Base-by-base conservation (phyloP, 2,797 vertebrate genomes). In the Gymnoscopelus microlampas region DNA sequence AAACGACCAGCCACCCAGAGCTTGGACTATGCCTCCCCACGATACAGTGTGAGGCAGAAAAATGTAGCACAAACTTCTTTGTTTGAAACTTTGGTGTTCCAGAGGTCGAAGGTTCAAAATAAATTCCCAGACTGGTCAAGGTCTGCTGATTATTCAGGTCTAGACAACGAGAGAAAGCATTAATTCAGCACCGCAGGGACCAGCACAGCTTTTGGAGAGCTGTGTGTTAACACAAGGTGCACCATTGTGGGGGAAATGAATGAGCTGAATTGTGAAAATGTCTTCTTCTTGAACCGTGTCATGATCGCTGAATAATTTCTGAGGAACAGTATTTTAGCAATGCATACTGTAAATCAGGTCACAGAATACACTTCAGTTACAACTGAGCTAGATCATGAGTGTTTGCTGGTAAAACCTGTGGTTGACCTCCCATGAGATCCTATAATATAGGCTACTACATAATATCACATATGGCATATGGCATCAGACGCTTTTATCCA, bases 401-500 rank as follows among this genome's bases (percentile, higher is more conserved):
- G 54, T 75, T 8, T 56, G 11, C 35, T 23, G 53, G 8, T 64
- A 24, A 26, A 70, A 76, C 61, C 70, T 53, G 23, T 32, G 53
- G 2, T 14, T 77, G 49, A 63, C 32, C 61, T 79, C 53, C 65
- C 58, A 78, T 63, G 64, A 64, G 68, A 55, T 44, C 39, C 39
- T 44, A 44, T 44, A 44, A 44, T 44, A 44, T 44, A 44, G 39
- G 39, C 63, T 68, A 66, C 8, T 63, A 61, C 70, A 71, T 71
- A 75, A 77, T 53, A 66, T 49, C 76, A 66, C 75, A 68, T 53
- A 72, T 73, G 75, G 66, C 47, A 74, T 53, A 53, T 13, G 70
- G 69, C 55, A 56, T 84, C 60, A n/a, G 35, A 63, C 49, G 60
- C 66, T 74, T 75, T 56, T 23, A 84, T 78, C 66, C 55, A 66